These are phyloP conservation scores for Suillia variegata DNA, from an alignment of 2,888 invertebrate genomes.

Conservation along the genomic window DNA sequence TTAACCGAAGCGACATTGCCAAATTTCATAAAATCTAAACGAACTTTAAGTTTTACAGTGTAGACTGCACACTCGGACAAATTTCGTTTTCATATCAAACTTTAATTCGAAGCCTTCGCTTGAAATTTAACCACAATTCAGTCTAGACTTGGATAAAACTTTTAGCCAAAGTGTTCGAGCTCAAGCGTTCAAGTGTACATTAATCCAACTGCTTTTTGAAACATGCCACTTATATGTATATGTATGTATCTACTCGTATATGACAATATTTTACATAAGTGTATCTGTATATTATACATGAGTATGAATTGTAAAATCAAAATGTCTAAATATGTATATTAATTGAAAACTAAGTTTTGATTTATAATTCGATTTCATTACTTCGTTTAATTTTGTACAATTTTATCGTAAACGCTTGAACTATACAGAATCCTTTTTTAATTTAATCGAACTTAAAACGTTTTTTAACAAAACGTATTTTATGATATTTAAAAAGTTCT, in stretches of 20 bases:
- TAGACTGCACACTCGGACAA: no score
- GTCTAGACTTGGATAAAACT: no score
- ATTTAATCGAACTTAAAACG: conserved; percentile 4
- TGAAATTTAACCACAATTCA: no score
- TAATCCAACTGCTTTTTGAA: no score
- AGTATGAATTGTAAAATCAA: conserved; percentile 21
- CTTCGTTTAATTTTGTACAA: conserved; percentile 3
- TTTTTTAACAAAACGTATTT: not conserved
- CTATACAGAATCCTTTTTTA: conserved; percentile 5
- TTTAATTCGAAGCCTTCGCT: no score
- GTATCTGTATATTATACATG: not conserved
- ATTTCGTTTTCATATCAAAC: no score
- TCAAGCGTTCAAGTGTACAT: no score
- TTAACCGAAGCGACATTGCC: no score
- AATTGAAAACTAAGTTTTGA: conserved; percentile 6
- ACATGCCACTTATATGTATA: conserved; percentile 14
- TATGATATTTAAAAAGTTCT: no score
- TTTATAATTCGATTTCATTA: conserved; percentile 5
- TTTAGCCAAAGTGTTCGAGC: no score
- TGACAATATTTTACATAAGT: not conserved
- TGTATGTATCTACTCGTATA: conserved; percentile 12
- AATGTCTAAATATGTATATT: conserved; percentile 7
- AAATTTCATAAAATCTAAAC: no score
- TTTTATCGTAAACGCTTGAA: conserved; percentile 30
- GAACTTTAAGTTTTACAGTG: no score